Evolutionary conservation across 2,113 vertebrate genomes (phyloP).

Genomic region (Seriola quinqueradiata): DNA sequence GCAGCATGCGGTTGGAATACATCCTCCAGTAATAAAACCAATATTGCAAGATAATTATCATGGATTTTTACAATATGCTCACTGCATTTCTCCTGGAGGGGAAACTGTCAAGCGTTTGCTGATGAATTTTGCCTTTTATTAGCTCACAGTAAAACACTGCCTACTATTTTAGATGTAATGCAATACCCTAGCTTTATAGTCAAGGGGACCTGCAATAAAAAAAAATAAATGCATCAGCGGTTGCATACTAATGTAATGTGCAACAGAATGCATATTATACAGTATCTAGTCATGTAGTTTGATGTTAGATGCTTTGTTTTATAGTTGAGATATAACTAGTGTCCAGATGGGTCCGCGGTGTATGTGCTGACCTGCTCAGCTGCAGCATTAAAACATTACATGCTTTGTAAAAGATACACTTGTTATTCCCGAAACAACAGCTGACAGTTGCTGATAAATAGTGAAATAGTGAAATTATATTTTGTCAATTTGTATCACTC

Average conservation of each 20-base stretch:
- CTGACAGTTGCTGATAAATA: not conserved
- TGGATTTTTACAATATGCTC: slow-evolving; percentile 82
- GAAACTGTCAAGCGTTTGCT: slow-evolving; percentile 75
- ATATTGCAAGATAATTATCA: slow-evolving; percentile 85
- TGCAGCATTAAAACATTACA: not conserved
- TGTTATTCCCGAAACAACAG: slow-evolving; percentile 9
- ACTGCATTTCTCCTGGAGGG: slow-evolving; percentile 80
- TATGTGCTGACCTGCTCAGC: not conserved
- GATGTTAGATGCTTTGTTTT: slow-evolving; percentile 47
- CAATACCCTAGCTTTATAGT: slow-evolving; percentile 77
- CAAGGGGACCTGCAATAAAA: slow-evolving; percentile 73
- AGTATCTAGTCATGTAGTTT: slow-evolving; percentile 49
- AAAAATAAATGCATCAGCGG: slow-evolving; percentile 71
- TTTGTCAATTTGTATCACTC: not conserved
- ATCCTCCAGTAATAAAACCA: slow-evolving; percentile 82
- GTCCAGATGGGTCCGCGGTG: slow-evolving; percentile 8
- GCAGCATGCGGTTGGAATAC: slow-evolving; percentile 72
- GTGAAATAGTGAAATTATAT: not conserved
- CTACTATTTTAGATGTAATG: slow-evolving; percentile 74
- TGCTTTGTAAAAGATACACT: not conserved
- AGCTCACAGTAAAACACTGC: slow-evolving; percentile 78
- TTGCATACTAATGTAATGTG: slow-evolving; percentile 77
- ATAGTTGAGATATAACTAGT: slow-evolving; percentile 34
- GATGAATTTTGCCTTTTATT: slow-evolving; percentile 84
- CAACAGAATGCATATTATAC: slow-evolving; percentile 56